A percentile compares a stretch with the other conserved stretches of the same genome.
Conservation (phyloP, 2,113 vertebrate species). For the Zootoca vivipara region DNA sequence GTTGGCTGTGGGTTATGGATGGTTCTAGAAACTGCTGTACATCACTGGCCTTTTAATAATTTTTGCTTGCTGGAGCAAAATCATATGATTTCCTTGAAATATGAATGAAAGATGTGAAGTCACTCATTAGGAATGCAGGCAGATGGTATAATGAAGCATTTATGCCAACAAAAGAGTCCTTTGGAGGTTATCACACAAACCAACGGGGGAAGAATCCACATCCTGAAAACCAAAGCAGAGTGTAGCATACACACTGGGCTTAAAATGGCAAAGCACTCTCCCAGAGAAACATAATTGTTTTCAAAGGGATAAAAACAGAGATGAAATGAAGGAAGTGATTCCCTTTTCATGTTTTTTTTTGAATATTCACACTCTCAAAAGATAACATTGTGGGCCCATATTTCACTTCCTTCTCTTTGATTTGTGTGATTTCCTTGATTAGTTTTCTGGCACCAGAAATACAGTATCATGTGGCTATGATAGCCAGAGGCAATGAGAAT, state of each 20-base stretch:
- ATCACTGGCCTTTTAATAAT: slow-evolving; percentile 21
- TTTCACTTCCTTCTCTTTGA: background rate
- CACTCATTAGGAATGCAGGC: slow-evolving; percentile 7
- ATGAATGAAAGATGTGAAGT: slow-evolving; percentile 27
- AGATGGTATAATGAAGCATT: slow-evolving; percentile 26
- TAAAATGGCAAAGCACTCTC: slow-evolving; percentile 29
- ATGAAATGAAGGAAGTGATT: background rate
- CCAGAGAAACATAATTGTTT: background rate
- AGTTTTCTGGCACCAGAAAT: background rate
- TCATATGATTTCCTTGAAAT: slow-evolving; percentile 15
- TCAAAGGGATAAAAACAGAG: background rate
- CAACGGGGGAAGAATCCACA: background rate
- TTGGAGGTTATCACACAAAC: background rate
- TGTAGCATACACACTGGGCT: background rate
- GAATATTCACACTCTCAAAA: background rate
- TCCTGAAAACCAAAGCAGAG: slow-evolving; percentile 19
- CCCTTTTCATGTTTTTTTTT: background rate
- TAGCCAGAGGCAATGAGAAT: background rate
- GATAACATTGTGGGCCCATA: background rate
- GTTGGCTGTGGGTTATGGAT: slow-evolving; percentile 20
- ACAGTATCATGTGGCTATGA: background rate
- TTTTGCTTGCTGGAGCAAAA: slow-evolving; percentile 10
- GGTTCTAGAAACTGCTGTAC: slow-evolving; percentile 33
- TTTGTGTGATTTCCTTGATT: background rate
- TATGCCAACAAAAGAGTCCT: background rate